Conservation (phyloP, 2,888 invertebrate species). For the Physocephala rufipes region DNA sequence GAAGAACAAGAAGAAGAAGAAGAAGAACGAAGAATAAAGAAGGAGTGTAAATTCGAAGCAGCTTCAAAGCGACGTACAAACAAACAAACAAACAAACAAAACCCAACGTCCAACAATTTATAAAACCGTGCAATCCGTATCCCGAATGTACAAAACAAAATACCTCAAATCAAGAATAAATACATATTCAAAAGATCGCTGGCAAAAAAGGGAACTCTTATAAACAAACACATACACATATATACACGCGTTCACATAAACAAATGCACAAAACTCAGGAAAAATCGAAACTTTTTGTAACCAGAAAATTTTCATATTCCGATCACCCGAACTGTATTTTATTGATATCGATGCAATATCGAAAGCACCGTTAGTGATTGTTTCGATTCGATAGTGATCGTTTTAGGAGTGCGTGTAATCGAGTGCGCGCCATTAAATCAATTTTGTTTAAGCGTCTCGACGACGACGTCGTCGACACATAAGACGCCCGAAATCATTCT, state of each 20-base stretch:
- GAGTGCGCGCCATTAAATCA: neutral
- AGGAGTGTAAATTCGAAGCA: no score
- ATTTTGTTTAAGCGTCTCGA: neutral
- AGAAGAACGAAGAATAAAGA: no score
- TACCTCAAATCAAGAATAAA: constrained; percentile 38
- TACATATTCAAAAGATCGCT: constrained; percentile 36
- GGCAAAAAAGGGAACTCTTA: constrained; percentile 35
- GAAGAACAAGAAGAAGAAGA: no score
- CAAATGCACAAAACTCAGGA: constrained; percentile 45
- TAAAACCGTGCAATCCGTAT: constrained; percentile 35
- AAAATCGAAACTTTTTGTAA: constrained; percentile 35
- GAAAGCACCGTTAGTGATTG: constrained; percentile 16
- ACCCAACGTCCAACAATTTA: constrained; percentile 28
- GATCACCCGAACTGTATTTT: constrained; percentile 34
- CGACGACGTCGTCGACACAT: neutral
- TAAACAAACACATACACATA: constrained; percentile 17
- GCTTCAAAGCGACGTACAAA: neutral
- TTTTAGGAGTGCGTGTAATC: neutral
- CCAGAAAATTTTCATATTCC: constrained; percentile 39
- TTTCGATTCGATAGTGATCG: no score
- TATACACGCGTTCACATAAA: constrained; percentile 18
- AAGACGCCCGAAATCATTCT: neutral
- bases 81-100: constrained; percentile 36
- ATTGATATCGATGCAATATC: constrained; percentile 41
- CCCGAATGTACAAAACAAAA: constrained; percentile 46